Conservation (phyloP, 2,888 invertebrate species). For the Drosophila melanosoma region DNA sequence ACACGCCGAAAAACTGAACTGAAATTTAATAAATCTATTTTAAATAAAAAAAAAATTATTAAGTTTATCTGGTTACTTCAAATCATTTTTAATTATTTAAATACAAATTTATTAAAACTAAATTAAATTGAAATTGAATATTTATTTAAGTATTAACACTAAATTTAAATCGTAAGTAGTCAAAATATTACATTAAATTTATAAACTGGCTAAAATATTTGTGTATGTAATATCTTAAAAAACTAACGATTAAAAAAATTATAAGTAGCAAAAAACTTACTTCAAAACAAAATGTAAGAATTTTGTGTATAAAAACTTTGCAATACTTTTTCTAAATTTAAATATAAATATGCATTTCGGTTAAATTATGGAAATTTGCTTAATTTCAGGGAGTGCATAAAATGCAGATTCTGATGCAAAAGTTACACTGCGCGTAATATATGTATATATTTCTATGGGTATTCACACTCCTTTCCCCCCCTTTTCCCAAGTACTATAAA, state of each 20-base stretch:
- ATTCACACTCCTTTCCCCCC: too few species aligned
- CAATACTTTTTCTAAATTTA: not conserved
- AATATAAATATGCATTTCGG: not conserved
- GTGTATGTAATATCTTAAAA: too few species aligned
- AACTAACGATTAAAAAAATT: too few species aligned
- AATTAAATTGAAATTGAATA: not conserved
- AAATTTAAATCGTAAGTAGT: too few species aligned
- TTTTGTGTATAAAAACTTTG: not conserved
- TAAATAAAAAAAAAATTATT: not conserved
- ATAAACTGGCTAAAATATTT: too few species aligned
- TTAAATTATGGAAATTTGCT: not conserved
- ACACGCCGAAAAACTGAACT: too few species aligned
- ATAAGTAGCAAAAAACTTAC: not conserved
- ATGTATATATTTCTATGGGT: too few species aligned
- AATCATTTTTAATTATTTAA: not conserved
- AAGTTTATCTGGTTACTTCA: not conserved
- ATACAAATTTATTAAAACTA: not conserved
- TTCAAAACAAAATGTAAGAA: too few species aligned
- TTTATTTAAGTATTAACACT: not conserved
- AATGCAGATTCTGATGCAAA: constrained; percentile 36
- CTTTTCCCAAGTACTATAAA: constrained; percentile 16
- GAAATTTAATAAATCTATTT: not conserved
- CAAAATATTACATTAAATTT: too few species aligned
- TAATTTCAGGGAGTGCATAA: not conserved
- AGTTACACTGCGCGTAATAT: constrained; percentile 24